Percentiles rank a stretch among this genome's conserved stretches.
phyloP scores from a whole-genome alignment of 2,113 vertebrate genomes.

The Cheirogaleus medius region DNA sequence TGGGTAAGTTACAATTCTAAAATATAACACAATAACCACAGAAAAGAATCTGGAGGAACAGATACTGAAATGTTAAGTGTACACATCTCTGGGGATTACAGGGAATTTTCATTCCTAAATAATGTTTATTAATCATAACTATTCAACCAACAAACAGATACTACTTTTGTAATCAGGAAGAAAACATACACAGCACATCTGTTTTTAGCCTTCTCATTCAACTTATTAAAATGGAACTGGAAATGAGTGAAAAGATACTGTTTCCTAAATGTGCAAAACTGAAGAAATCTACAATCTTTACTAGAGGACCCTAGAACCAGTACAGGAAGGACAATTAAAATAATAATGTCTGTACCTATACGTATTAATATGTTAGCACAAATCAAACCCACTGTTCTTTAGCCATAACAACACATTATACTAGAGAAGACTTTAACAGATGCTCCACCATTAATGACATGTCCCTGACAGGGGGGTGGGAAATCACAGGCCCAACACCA shows the following conservation, averaged over 20 bases:
- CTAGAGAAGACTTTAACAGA: neutral
- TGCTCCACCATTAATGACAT: neutral
- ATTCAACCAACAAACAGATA: constrained; percentile 4
- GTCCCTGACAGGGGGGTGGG: neutral
- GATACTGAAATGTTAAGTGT: neutral
- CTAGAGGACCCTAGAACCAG: neutral
- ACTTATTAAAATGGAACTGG: neutral
- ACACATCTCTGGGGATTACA: neutral
- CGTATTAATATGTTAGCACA: neutral
- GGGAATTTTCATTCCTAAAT: constrained; percentile 23
- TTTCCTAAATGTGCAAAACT: neutral
- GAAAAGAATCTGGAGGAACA: neutral
- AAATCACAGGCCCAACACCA: neutral
- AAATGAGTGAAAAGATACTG: neutral
- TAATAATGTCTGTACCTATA: neutral
- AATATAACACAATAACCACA: neutral
- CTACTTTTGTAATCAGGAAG: neutral
- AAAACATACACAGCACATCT: neutral
- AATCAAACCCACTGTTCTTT: neutral
- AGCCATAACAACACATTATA: neutral
- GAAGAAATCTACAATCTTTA: neutral
- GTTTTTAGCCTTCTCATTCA: neutral
- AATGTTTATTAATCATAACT: neutral
- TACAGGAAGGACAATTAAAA: neutral
- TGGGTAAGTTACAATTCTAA: neutral